Evolutionary conservation across 2,797 vertebrate genomes (phyloP), one percentile per base, ranked within the genome.

Genomic region (Microtus obscurus): DNA sequence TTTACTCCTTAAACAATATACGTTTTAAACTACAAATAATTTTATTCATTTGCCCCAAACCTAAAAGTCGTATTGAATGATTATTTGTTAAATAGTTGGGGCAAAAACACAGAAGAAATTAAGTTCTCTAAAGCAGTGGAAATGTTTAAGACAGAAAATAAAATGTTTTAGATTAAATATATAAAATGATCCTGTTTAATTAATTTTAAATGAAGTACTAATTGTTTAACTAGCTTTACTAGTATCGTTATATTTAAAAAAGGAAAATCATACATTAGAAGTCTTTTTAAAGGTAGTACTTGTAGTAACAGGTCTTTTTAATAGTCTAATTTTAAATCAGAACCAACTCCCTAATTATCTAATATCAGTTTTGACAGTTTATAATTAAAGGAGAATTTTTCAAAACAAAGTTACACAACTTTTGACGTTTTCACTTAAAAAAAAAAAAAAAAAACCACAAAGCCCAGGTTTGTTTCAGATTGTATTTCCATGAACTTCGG

Each of bases 281-380:
- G 23, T 13, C 23, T 89, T 78, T 74, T 37, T 48, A 90, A 91
- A 93, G 74, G 45, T 78, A 95, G 71, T 93, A 65, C 21, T 59
- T 31, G 31, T 56, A 95, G 31, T 82, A 93, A 74, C 21, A 86
- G 73, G 37, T 93, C 81, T 96, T 94, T 88, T 85, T 93, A 97
- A 95, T 96, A 86, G 78, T 82, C 23, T 91, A 92, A 93, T 67
- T 96, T 94, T 59, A 89, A 96, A 85, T 74, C 37, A 97, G 40
- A 82, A 94, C 81, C 51, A 95, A 94, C 96, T 92, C 90, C 93
- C 94, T 97, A 97, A 87, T 90, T 76, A 93, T 34, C 74, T 96
- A 96, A 37, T 56, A 87, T 89, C 25, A 89, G 27, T 86, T 96
- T 91, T 37, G 63, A 81, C 80, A 78, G 31, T 79, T 93, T 65